Evolutionary conservation across 2,888 invertebrate species (phyloP).

Genomic region (Agrotis puta): DNA sequence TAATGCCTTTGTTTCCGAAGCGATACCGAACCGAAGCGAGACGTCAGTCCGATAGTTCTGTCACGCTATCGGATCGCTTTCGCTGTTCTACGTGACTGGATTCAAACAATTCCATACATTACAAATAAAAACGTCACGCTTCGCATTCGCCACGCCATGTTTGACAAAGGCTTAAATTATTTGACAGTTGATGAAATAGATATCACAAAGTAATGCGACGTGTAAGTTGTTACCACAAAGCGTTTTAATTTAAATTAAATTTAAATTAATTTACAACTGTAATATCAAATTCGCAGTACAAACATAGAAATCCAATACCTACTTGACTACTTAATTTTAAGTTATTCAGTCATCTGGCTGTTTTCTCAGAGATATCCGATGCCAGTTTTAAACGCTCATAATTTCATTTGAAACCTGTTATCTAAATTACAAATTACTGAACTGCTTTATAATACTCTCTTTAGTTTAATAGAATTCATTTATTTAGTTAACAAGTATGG

Average conservation of each 20-base stretch:
- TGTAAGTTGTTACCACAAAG: neutral
- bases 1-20: too few relatives aligned
- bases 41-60: too few relatives aligned
- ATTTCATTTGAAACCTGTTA: constrained; percentile 24
- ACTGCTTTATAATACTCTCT: neutral
- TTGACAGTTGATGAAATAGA: neutral
- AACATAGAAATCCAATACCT: neutral
- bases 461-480: neutral
- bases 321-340: constrained; percentile 16
- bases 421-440: constrained; percentile 29
- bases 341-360: constrained; percentile 27
- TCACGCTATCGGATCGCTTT: too few relatives aligned
- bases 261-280: constrained; percentile 13
- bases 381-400: neutral
- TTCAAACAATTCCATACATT: too few relatives aligned
- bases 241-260: constrained; percentile 1
- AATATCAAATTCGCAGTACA: constrained; percentile 1
- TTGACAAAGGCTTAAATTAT: too few relatives aligned
- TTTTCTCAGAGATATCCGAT: constrained; percentile 26
- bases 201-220: neutral
- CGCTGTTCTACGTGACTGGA: too few relatives aligned
- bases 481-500: too few relatives aligned
- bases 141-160: too few relatives aligned
- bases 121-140: too few relatives aligned
- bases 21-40: too few relatives aligned